Percentiles rank a stretch among this genome's conserved stretches.
These are phyloP conservation scores for Ischnus inquisitorius DNA, from an alignment of 2,888 invertebrate species.

Conservation along the genomic window DNA sequence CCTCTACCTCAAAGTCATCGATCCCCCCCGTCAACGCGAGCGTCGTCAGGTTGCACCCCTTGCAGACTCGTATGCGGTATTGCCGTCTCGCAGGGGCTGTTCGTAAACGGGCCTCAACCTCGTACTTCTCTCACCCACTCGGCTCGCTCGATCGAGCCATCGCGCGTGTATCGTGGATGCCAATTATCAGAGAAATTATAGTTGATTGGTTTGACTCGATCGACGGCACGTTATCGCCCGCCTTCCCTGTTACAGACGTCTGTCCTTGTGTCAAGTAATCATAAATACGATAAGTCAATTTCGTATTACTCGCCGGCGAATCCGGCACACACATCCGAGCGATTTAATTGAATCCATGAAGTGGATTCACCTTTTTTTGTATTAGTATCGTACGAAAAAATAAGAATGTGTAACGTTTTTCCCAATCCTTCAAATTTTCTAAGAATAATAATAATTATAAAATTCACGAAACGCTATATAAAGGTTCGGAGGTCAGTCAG, in stretches of 20 bases:
- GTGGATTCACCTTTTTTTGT: too few relatives aligned
- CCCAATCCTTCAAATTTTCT: neutral
- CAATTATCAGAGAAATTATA: slow-evolving; percentile 53
- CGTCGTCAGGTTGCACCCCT: slow-evolving; percentile 60
- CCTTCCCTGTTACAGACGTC: neutral
- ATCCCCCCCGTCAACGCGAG: slow-evolving; percentile 54
- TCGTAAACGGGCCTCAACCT: slow-evolving; percentile 7
- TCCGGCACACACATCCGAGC: too few relatives aligned
- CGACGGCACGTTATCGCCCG: slow-evolving; percentile 25
- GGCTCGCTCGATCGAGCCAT: slow-evolving; percentile 35
- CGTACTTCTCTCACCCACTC: slow-evolving; percentile 2
- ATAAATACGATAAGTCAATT: neutral
- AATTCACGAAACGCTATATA: neutral
- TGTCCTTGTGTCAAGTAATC: neutral
- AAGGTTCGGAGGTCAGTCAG: too few relatives aligned
- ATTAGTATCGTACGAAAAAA: too few relatives aligned
- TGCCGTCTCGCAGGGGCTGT: slow-evolving; percentile 70
- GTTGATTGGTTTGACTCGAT: slow-evolving; percentile 41
- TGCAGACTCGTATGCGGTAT: slow-evolving; percentile 58
- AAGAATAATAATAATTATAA: neutral
- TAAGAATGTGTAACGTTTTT: too few relatives aligned
- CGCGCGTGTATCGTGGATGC: slow-evolving; percentile 32
- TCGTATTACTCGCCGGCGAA: neutral
- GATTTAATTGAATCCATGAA: too few relatives aligned
- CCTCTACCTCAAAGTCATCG: slow-evolving; percentile 35